Evolutionary conservation across 2,888 invertebrate genomes (phyloP).

Genomic region (Andrena flavipes): DNA sequence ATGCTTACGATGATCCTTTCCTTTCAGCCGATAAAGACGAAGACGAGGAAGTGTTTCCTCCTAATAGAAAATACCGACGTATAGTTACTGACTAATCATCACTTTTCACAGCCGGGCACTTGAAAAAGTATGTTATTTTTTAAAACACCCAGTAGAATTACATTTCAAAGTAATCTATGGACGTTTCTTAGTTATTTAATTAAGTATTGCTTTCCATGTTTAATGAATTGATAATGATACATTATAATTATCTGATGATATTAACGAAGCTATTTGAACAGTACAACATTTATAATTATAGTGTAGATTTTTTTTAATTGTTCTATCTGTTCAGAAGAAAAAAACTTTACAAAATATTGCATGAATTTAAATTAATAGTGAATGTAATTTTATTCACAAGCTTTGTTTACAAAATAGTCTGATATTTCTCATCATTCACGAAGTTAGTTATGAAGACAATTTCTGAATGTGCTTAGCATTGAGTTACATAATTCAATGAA

Average conservation of each 20-base stretch:
- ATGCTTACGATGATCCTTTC: conserved; percentile 87
- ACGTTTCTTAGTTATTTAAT: conserved; percentile 34
- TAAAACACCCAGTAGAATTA: conserved; percentile 37
- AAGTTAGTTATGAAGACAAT: conserved; percentile 19
- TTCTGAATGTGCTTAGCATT: conserved; percentile 25
- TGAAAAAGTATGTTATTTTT: conserved; percentile 41
- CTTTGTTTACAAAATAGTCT: conserved; percentile 17
- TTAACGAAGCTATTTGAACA: conserved; percentile 17
- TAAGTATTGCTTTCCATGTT: conserved; percentile 37
- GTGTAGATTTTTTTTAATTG: conserved; percentile 13
- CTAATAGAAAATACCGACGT: conserved; percentile 86
- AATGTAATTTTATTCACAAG: conserved; percentile 16
- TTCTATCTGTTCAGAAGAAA: conserved; percentile 25
- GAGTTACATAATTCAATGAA: conserved; percentile 4
- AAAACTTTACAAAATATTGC: conserved; percentile 23
- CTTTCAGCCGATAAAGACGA: conserved; percentile 84
- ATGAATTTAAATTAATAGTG: conserved; percentile 42
- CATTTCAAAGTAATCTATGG: conserved; percentile 17
- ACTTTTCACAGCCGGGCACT: conserved; percentile 29
- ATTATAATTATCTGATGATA: conserved; percentile 34
- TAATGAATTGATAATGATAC: conserved; percentile 30
- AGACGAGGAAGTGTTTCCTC: conserved; percentile 85
- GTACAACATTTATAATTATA: conserved; percentile 33
- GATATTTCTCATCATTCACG: conserved; percentile 21
- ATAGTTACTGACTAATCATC: conserved; percentile 84